Base-by-base conservation (phyloP, 1,140 invertebrate genomes). In the Leptinotarsa defecta region DNA sequence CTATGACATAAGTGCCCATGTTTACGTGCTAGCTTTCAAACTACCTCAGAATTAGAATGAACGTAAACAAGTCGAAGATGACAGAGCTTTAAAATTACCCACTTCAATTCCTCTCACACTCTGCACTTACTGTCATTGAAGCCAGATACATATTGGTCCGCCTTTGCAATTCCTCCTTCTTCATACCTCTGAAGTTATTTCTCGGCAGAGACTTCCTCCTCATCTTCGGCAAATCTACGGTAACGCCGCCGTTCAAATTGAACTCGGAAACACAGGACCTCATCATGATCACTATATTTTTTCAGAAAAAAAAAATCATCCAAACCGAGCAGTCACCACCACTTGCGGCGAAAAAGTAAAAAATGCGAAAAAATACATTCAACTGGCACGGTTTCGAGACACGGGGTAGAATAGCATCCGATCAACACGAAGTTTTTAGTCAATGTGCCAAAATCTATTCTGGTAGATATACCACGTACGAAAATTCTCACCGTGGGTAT, bases 141-240 rank as follows among this genome's bases (percentile, higher is more conserved):
- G 91, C 90, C 74, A 93, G 88, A 78, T 92, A 88, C 72, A 91
- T 86, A 80, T 89, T 91, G 0, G 91, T 92, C 84, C 91, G 92
- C 77, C 89, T 87, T 77, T 93, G 90, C 48, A 94, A 83, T 81
- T 91, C 89, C 80, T 93, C 91, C 83, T 92, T 94, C 77, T 92
- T 92, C n/a, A 94, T 86, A 52, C 93, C 93, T 74, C 92, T 89
- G 84, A 94, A 94, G 79, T 87, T 89, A 80, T 90, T 90, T 78
- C 89, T 87, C 49, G 80, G 79, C 49, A 83, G 69, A 24, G 83
- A 80, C 48, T 74, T 79, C 68, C 76, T 81, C 49, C 80, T 78
- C 4, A 77, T 43, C 20, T 67, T 24, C 4, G 74, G 75, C 24
- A 64, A 71, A 13, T 61, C 72, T 20, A 69, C 68, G 5, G 72